Base-by-base conservation (phyloP, 2,888 invertebrate species). In the Trichopria drosophilae region DNA sequence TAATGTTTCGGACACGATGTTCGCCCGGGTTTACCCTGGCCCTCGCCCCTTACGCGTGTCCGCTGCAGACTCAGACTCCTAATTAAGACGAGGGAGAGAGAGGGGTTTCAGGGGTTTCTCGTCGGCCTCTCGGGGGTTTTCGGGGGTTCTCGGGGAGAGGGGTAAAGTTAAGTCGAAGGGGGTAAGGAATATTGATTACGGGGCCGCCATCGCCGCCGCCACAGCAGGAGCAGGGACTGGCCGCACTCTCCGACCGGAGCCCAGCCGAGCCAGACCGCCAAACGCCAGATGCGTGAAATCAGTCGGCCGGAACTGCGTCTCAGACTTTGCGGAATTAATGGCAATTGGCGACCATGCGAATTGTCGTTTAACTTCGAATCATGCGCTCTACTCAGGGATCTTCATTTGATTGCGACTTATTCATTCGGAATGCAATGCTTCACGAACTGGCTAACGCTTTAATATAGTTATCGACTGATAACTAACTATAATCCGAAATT, bases 51-150 rank as follows among this genome's bases (percentile, higher is more conserved):
- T 79, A 80, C 80, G 85, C 84, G 85, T 85, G 86, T 86, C 86
- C 85, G 84, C 85, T 84, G 81, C 86, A 86, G 86, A 86, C 86
- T 86, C 85, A 83, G 84, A 84, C 84, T 85, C 84, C 86, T 87
- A 87, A 87, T 87, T 87, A 86, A 86, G 86, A 85, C 84, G 80
- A 82, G 82, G 84, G 82, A 81, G 72, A 73, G 71, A 68, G 71
- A 67, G 71, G 71, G 71, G 66, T 64, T 66, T 62, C 65, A 62
- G 63, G 64, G 68, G 69, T 66, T 67, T 66, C 62, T 60, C 62
- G 60, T 65, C 57, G 69, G 68, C 64, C 67, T 67, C 63, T 67
- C 65, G 57, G 58, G 58, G 55, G 22, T 51, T 42, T 51, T 54
- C 41, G 55, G 50, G 26, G 47, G 53, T 51, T 51, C 43, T 39